phyloP scores from a whole-genome alignment of 2,113 vertebrate genomes.

The Hypanus sabinus region DNA sequence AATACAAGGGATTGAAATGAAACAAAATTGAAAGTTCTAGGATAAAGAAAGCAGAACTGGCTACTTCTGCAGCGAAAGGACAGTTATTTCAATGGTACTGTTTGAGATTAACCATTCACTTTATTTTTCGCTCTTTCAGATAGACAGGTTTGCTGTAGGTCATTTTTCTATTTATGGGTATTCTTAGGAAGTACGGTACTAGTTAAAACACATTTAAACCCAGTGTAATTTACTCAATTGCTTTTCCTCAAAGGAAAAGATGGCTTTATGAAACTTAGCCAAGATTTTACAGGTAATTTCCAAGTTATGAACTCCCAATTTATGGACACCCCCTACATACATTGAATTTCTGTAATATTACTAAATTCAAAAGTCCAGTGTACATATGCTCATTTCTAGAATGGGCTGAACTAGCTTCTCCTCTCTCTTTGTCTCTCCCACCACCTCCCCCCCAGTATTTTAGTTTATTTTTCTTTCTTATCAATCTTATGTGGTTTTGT shows the following conservation, averaged over 20 bases:
- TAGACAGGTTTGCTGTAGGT: neutral
- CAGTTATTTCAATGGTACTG: no score
- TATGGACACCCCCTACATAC: no score
- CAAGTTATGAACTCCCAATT: no score
- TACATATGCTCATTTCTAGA: no score
- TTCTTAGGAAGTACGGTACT: neutral
- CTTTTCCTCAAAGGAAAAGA: neutral
- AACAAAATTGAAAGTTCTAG: neutral
- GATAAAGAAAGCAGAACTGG: neutral
- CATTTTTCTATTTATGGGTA: neutral
- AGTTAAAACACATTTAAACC: neutral
- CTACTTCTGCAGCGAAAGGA: neutral
- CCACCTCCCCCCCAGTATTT: no score
- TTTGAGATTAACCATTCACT: neutral
- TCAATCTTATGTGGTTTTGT: no score
- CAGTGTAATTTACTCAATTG: neutral
- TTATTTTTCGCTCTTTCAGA: neutral
- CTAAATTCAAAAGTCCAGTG: no score
- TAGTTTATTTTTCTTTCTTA: no score
- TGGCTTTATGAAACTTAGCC: neutral
- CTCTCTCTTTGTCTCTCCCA: no score
- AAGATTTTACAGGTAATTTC: neutral
- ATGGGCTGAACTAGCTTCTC: no score
- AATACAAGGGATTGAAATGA: neutral
- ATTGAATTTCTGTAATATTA: no score